A percentile compares a stretch with the other conserved stretches of the same genome.
Evolutionary conservation across 2,888 invertebrate genomes (phyloP).

Genomic region (Hemicrepidius hirtus): DNA sequence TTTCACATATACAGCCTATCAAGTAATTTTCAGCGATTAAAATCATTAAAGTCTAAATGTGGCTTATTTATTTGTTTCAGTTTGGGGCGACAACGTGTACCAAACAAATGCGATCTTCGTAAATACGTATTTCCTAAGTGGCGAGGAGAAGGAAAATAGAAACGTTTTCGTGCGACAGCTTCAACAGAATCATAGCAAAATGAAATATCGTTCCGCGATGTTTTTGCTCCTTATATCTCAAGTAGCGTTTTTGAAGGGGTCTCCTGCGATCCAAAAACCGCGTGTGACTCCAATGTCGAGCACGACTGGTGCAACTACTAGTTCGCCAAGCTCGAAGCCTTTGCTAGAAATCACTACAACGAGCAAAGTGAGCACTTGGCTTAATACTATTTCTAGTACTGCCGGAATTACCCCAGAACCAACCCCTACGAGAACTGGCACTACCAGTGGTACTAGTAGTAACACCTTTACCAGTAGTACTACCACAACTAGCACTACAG

Average conservation of each 20-base stretch:
- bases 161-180: slow-evolving; percentile 21
- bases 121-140: slow-evolving; percentile 13
- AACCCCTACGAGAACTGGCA: slow-evolving; percentile 16
- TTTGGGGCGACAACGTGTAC: neutral
- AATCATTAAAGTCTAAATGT: slow-evolving; percentile 4
- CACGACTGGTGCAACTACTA: slow-evolving; percentile 68
- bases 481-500: slow-evolving; percentile 30
- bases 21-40: slow-evolving; percentile 8
- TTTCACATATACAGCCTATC: slow-evolving; percentile 17
- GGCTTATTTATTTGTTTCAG: slow-evolving; percentile 9
- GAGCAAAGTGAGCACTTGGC: slow-evolving; percentile 4
- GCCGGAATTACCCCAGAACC: slow-evolving; percentile 20
- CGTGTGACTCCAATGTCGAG: slow-evolving; percentile 68
- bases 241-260: slow-evolving; percentile 53
- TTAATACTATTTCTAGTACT: slow-evolving; percentile 4
- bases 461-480: slow-evolving; percentile 6
- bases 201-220: slow-evolving; percentile 44
- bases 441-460: neutral
- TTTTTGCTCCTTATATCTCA: slow-evolving; percentile 45
- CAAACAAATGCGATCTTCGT: slow-evolving; percentile 18
- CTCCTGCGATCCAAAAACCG: slow-evolving; percentile 68
- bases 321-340: slow-evolving; percentile 70
- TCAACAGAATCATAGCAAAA: slow-evolving; percentile 35
- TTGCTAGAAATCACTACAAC: slow-evolving; percentile 57
- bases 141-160: slow-evolving; percentile 17